Base-by-base conservation (phyloP, 2,888 invertebrate species). In the Polydrusus cervinus region DNA sequence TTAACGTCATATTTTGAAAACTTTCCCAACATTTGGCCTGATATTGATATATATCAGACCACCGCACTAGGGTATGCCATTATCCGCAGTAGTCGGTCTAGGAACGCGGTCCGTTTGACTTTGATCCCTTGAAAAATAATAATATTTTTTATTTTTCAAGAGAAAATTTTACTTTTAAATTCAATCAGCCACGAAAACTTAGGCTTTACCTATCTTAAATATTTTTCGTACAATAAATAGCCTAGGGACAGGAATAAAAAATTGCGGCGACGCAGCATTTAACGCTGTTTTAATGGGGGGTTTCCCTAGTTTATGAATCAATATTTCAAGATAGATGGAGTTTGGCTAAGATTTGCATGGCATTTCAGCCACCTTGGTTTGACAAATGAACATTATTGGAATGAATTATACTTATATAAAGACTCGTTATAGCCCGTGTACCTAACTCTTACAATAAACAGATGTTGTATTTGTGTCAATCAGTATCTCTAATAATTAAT, bases 301-400 rank as follows among this genome's bases (percentile, higher is more conserved):
- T 40, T 40, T 8, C 40, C 8, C 40, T 40, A 40, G 40, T 40
- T 40, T 40, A 40, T 40, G 8, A 40, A 40, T 40, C 40, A 40
- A 40, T 40, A 40, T 40, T 40, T 40, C 8, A 40, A 40, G 40
- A 40, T 40, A 40, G 40, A 40, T 40, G 40, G 40, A 40, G 40
- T 40, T 40, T 40, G 40, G 40, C 40, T 40, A 40, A 40, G 40
- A 40, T 40, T 40, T 40, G 40, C 40, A 40, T 40, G 40, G 40
- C 40, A 40, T 40, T 40, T 40, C 7, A 40, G 40, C 40, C 40
- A 40, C 11, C 11, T 40, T 40, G 40, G 3, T 40, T 40, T 40
- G 40, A 40, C 40, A 40, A 40, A 40, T 11, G 40, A 40, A 40
- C 40, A 40, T 40, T 40, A 40, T 40, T 40, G 40, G 40, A 40